Evolutionary conservation across 2,888 invertebrate species (phyloP), one percentile per base, ranked within the genome.

Genomic region (Muscina levida): DNA sequence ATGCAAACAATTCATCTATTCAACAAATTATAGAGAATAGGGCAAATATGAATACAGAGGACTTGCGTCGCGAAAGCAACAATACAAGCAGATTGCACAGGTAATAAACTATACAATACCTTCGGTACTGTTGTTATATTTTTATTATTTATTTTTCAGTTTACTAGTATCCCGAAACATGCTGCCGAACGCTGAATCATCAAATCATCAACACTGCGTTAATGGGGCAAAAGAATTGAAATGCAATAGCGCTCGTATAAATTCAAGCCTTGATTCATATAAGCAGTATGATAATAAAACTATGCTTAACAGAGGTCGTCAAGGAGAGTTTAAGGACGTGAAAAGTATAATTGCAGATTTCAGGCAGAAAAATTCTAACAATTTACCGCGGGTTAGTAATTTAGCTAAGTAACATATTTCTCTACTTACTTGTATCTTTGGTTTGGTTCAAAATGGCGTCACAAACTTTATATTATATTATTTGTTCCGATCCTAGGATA

Each of bases 281-380:
- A 77, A 86, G 65, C 83, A 84, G 59, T 80, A 84, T 68, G 83
- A 79, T 22, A 83, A 84, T 5, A 73, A 88, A 91, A 85, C 92
- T 91, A 0, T 92, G 5, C 51, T 67, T 48, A 79, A 82, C 53
- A 67, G 92, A 90, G 95, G 95, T 0, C 91, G 94, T 0, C 95
- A 95, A 86, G 94, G 95, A 0, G 94, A 95, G 0, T 94, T 95
- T n/a, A 93, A 95, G 77, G 95, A 96, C 88, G 96, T 96, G 0
- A 94, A 95, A 87, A 95, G 95, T 3, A 95, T 96, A 73, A 95
- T 95, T 86, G 95, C 95, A 0, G 96, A 96, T 87, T 95, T 95
- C 86, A 92, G 95, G 83, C 94, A 95, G 82, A 92, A 94, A 83
- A 95, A 95, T 89, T 95, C 95, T 0, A 95, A 96, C 83, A 91